Percentiles rank a stretch among this genome's conserved stretches.
Conservation (phyloP, 2,888 invertebrate genomes). For the Thecocarcelia acutangulata region DNA sequence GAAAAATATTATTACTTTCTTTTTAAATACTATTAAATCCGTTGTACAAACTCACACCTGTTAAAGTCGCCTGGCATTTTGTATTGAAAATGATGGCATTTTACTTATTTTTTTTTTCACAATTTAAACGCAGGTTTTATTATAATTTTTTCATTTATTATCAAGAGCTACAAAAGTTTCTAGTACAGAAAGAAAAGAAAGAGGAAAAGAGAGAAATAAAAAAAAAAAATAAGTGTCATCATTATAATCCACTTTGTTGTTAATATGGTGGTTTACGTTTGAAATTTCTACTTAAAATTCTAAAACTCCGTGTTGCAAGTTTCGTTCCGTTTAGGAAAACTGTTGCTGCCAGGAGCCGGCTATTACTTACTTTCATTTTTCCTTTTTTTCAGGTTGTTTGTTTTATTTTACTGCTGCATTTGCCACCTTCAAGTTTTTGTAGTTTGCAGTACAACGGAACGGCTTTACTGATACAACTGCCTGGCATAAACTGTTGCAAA, state of each 20-base stretch:
- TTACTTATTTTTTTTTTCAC: neutral
- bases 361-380: neutral
- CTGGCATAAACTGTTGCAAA: constrained; percentile 53
- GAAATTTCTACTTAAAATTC: constrained; percentile 43
- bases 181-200: neutral
- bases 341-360: constrained; percentile 1
- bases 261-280: constrained; percentile 42
- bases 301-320: constrained; percentile 38
- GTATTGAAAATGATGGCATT: neutral
- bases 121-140: neutral
- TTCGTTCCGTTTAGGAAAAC: constrained; percentile 35
- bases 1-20: neutral
- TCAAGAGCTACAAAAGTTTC: neutral
- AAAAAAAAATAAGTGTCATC: constrained; percentile 47
- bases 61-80: neutral
- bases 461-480: neutral
- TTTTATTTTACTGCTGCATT: neutral
- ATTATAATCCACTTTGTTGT: constrained; percentile 60
- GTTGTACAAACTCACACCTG: neutral
- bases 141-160: neutral
- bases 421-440: neutral
- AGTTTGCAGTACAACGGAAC: constrained; percentile 14
- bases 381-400: neutral
- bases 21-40: neutral
- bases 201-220: constrained; percentile 15